These are phyloP conservation scores for Tipula lateralis DNA, from an alignment of 2,888 invertebrate genomes.

Conservation along the genomic window DNA sequence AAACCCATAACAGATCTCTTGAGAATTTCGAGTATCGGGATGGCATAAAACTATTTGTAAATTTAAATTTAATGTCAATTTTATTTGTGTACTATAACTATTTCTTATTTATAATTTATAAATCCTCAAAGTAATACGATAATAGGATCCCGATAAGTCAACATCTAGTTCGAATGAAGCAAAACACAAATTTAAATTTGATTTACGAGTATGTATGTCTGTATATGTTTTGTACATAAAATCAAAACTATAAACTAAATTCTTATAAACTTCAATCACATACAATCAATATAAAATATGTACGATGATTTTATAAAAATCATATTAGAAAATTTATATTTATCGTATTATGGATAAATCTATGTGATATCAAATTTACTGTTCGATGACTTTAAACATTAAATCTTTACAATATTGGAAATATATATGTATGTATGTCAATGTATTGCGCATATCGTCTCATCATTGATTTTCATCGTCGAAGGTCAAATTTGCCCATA, in stretches of 20 bases:
- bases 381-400: neutral
- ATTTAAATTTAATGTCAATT: too few species aligned
- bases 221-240: neutral
- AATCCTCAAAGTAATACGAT: neutral
- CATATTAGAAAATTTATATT: neutral
- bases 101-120: neutral
- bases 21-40: neutral
- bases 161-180: neutral
- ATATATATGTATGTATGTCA: too few species aligned
- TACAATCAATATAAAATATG: neutral
- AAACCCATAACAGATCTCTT: neutral
- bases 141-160: neutral
- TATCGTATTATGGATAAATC: neutral
- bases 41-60: neutral
- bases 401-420: neutral
- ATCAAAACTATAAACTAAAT: neutral
- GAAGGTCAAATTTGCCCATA: neutral
- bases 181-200: neutral
- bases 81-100: too few species aligned
- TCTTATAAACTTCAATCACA: neutral
- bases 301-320: neutral
- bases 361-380: neutral
- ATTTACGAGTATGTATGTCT: too few species aligned
- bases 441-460: neutral
- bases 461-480: neutral